Evolutionary conservation across 1,140 invertebrate genomes (phyloP), one percentile per base, ranked within the genome.

Genomic region (Pseudomyrmex dendroicus): DNA sequence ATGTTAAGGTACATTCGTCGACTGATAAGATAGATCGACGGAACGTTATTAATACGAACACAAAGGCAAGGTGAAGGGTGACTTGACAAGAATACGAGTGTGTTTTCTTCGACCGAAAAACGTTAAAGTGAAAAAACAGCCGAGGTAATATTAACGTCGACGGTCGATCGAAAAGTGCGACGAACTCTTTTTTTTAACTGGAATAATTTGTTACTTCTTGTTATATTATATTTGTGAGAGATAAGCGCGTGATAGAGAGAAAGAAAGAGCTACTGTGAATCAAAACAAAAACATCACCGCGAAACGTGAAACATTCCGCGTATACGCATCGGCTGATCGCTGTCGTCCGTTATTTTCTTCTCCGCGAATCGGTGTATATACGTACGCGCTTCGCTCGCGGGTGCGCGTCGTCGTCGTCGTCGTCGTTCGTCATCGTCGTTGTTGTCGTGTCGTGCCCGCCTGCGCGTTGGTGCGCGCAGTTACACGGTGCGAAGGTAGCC

Each of bases 401-500:
- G 74, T 66, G 63, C 63, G 74, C 54, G 74, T 77, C 20, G 25
- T 66, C 62, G 25, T 77, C 73, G 52, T 59, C 46, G 17, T 77
- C 73, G 54, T 61, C 48, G 17, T 22, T 59, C 20, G 66, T 77
- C 20, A 17, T 66, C 62, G 25, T 35, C 35, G 35, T 35, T 35
- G 35, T 77, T 62, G 54, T 61, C 48, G 17, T 22, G 35, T 59
- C 20, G 66, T 35, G 35, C 35, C 35, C 35, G 35, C 35, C 35
- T 17, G 89, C 86, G 84, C 83, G 83, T 82, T 74, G 61, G 85
- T 77, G 73, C 76, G 72, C 72, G 63, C 67, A 54, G 59, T 54
- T 80, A 76, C 83, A 67, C 66, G 59, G 67, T 62, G 57, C 74
- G 74, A 73, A 25, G 48, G 57, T 61, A 46, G n/a, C 70, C 68